Conservation (phyloP, 2,888 invertebrate species). For the Ormia ochracea region DNA sequence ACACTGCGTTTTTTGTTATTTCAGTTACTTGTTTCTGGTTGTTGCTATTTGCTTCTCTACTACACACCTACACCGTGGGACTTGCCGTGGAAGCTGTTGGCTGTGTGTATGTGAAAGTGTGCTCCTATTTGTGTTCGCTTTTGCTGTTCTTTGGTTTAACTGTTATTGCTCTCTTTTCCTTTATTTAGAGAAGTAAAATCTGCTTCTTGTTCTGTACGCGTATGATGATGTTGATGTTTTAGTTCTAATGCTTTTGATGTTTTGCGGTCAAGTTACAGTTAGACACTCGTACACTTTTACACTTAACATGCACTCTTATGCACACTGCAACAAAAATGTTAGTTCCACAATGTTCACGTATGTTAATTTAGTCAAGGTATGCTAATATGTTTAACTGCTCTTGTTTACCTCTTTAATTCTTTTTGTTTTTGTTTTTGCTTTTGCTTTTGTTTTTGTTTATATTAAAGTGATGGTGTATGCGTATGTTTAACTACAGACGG, state of each 20-base stretch:
- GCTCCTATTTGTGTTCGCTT: background rate
- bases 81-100: background rate
- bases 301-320: background rate
- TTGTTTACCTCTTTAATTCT: slow-evolving; percentile 3
- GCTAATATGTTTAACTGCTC: slow-evolving; percentile 43
- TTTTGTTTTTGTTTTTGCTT: background rate
- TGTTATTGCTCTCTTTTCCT: slow-evolving; percentile 13
- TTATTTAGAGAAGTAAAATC: slow-evolving; percentile 28
- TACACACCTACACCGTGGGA: background rate
- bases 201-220: slow-evolving; percentile 47
- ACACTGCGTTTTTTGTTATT: slow-evolving; percentile 27
- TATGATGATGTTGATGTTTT: slow-evolving; percentile 39
- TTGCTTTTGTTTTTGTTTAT: background rate
- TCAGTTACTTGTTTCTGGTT: background rate
- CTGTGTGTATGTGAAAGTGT: background rate
- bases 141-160: slow-evolving; percentile 35
- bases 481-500: slow-evolving; percentile 9
- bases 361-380: slow-evolving; percentile 59
- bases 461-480: background rate
- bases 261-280: slow-evolving; percentile 61
- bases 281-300: slow-evolving; percentile 19
- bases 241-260: slow-evolving; percentile 59
- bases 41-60: background rate
- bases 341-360: slow-evolving; percentile 53
- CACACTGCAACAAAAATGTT: slow-evolving; percentile 37